A percentile compares a stretch with the other conserved stretches of the same genome.
These are phyloP conservation scores for Lepus oiostolus DNA, from an alignment of 2,797 vertebrate species.

Conservation along the genomic window DNA sequence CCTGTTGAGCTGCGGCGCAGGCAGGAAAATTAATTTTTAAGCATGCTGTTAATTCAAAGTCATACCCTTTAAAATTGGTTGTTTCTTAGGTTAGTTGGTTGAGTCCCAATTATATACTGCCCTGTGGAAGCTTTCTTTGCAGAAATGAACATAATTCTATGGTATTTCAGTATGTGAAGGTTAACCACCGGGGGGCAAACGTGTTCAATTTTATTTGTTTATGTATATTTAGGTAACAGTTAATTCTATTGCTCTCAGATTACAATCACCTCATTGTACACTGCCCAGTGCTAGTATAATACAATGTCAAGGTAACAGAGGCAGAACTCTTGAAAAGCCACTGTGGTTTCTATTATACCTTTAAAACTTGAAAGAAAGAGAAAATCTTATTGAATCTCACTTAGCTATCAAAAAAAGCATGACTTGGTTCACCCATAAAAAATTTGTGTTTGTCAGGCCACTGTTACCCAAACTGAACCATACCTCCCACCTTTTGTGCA, in stretches of 20 bases:
- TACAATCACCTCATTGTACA: not conserved
- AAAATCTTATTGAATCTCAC: conserved; percentile 26
- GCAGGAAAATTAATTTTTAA: not conserved
- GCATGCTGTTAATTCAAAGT: conserved; percentile 48
- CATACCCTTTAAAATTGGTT: not conserved
- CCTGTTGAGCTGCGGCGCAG: too few species aligned
- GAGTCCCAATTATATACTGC: not conserved
- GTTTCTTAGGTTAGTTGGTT: not conserved
- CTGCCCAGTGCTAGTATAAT: not conserved
- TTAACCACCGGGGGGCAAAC: not conserved
- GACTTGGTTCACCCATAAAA: not conserved
- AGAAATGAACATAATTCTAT: not conserved
- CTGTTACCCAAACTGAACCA: conserved; percentile 51
- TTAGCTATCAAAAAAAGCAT: conserved; percentile 9
- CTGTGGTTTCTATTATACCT: not conserved
- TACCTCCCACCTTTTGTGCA: conserved; percentile 57
- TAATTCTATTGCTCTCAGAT: not conserved
- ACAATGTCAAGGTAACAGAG: not conserved
- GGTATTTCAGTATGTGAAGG: not conserved
- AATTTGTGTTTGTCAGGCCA: conserved; percentile 21
- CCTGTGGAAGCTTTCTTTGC: not conserved
- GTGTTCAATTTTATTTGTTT: not conserved
- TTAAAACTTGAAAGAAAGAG: not conserved
- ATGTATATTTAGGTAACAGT: not conserved
- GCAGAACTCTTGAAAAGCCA: conserved; percentile 47